Evolutionary conservation across 2,888 invertebrate species (phyloP).

Genomic region (Euproctis similis): DNA sequence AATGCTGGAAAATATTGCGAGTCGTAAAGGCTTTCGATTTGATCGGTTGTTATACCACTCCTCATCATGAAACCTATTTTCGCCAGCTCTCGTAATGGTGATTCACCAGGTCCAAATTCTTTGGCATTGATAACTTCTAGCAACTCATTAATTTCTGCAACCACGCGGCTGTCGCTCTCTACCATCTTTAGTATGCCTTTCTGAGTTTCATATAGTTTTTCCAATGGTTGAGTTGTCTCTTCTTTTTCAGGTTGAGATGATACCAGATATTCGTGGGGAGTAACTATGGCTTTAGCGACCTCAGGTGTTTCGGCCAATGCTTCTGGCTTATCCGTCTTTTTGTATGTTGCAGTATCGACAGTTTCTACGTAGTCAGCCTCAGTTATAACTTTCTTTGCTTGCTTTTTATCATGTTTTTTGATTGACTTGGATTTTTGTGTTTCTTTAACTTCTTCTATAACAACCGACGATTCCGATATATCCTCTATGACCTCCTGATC

Average conservation of each 20-base stretch:
- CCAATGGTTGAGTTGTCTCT: slow-evolving; percentile 66
- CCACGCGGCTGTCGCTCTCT: slow-evolving; percentile 74
- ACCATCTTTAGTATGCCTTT: slow-evolving; percentile 71
- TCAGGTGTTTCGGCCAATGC: slow-evolving; percentile 59
- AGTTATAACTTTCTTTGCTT: slow-evolving; percentile 71
- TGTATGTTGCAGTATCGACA: slow-evolving; percentile 77
- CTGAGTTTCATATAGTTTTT: slow-evolving; percentile 74
- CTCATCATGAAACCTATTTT: slow-evolving; percentile 86
- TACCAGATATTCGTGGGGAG: slow-evolving; percentile 75
- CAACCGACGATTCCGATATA: slow-evolving; percentile 64
- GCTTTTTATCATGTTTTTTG: slow-evolving; percentile 47
- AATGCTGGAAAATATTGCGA: slow-evolving; percentile 87
- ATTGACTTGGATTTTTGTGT: slow-evolving; percentile 76
- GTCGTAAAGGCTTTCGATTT: slow-evolving; percentile 86
- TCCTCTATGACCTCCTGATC: slow-evolving; percentile 53
- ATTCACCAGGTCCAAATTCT: slow-evolving; percentile 88
- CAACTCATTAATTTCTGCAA: slow-evolving; percentile 84
- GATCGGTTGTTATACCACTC: slow-evolving; percentile 83
- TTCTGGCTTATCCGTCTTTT: slow-evolving; percentile 71
- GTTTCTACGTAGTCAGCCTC: slow-evolving; percentile 77
- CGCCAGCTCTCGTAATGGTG: slow-evolving; percentile 86
- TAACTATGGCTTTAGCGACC: slow-evolving; percentile 65
- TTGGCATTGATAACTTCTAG: slow-evolving; percentile 83
- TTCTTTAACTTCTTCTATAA: slow-evolving; percentile 59
- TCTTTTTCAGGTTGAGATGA: slow-evolving; percentile 76